Conservation (phyloP, 2,113 vertebrate species). For the Montifringilla adamsi region DNA sequence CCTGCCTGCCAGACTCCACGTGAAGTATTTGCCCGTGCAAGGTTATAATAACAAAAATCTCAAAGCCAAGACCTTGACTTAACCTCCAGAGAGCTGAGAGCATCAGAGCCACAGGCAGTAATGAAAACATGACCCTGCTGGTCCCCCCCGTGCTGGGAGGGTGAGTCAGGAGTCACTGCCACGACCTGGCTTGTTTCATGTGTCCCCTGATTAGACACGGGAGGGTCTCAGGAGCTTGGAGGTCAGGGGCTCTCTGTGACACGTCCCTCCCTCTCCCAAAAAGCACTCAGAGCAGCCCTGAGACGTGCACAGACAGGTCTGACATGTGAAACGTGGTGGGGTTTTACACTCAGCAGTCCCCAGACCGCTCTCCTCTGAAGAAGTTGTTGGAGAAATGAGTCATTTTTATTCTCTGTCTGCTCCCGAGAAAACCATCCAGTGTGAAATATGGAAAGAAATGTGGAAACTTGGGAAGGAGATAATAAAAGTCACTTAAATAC, state of each 20-base stretch:
- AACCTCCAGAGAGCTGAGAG: constrained; percentile 35
- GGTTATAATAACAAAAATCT: constrained; percentile 42
- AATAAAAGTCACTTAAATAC: background rate
- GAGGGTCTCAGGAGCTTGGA: background rate
- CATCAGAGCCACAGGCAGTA: constrained; percentile 17
- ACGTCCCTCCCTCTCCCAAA: background rate
- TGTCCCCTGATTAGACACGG: constrained; percentile 5
- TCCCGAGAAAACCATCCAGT: rapidly evolving
- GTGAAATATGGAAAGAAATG: background rate
- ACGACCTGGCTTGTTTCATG: background rate
- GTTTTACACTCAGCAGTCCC: background rate
- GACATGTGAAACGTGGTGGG: background rate
- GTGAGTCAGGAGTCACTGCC: background rate
- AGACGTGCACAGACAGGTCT: background rate
- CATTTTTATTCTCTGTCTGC: background rate
- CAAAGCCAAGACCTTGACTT: constrained; percentile 50
- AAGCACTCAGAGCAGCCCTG: background rate
- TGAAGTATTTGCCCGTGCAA: background rate
- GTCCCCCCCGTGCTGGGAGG: background rate
- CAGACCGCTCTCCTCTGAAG: background rate
- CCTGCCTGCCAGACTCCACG: background rate
- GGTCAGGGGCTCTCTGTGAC: background rate
- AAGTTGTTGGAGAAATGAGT: background rate
- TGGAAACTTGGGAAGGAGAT: background rate
- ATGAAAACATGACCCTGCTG: constrained; percentile 34